phyloP scores from a whole-genome alignment of 2,113 vertebrate species.

The Triplophysa dalaica region DNA sequence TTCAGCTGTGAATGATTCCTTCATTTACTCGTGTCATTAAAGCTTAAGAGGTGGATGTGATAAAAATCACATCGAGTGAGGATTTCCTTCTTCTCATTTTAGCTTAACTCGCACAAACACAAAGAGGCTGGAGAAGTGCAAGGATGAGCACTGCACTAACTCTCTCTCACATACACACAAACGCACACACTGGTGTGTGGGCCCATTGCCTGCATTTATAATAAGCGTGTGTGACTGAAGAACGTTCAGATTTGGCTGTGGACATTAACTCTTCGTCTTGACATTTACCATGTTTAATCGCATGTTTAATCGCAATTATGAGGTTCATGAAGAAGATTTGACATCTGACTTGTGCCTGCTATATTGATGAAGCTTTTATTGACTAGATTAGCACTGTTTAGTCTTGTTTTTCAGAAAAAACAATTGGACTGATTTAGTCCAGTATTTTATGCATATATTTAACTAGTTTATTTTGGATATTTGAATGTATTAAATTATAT shows the following conservation, averaged over 20 bases:
- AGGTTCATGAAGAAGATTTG: slow-evolving; percentile 35
- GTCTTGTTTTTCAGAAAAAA: too few species aligned
- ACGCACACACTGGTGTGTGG: background rate
- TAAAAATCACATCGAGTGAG: slow-evolving; percentile 1
- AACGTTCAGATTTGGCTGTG: background rate
- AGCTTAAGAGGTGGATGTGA: slow-evolving; percentile 2
- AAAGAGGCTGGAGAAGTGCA: background rate
- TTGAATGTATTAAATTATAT: too few species aligned
- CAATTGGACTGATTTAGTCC: too few species aligned
- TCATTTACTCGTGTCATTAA: slow-evolving; percentile 11
- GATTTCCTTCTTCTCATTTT: background rate
- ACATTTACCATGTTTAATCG: slow-evolving; percentile 36
- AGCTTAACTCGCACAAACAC: background rate
- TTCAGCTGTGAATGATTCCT: slow-evolving; percentile 10
- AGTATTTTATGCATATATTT: background rate
- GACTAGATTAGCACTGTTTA: slow-evolving; percentile 26
- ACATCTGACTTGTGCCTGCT: slow-evolving; percentile 10
- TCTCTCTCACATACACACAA: background rate
- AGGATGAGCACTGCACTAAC: background rate
- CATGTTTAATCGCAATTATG: slow-evolving; percentile 41
- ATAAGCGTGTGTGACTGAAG: background rate
- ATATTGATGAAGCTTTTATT: background rate
- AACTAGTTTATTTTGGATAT: too few species aligned
- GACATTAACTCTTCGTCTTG: slow-evolving; percentile 9
- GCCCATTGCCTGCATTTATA: background rate